Evolutionary conservation across 2,888 invertebrate genomes (phyloP).

Genomic region (Chrysina gloriosa): DNA sequence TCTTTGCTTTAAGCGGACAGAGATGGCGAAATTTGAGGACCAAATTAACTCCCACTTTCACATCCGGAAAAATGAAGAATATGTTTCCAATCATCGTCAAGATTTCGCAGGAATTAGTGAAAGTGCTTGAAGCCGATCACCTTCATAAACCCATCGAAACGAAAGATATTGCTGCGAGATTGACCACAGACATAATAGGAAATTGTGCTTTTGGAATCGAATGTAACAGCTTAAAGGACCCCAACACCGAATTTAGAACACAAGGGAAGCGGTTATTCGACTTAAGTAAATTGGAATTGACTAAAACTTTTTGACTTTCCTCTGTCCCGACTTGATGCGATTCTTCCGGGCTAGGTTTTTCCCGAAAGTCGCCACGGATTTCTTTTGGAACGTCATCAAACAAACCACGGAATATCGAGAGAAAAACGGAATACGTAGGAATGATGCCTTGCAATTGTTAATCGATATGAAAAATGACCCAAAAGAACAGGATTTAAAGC

Average conservation of each 20-base stretch:
- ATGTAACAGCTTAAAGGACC: slow-evolving; percentile 68
- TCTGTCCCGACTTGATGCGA: slow-evolving; percentile 47
- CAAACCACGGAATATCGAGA: slow-evolving; percentile 65
- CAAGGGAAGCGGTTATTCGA: slow-evolving; percentile 45
- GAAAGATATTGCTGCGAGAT: slow-evolving; percentile 67
- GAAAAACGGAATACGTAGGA: slow-evolving; percentile 63
- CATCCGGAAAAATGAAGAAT: slow-evolving; percentile 48
- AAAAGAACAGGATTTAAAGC: background rate
- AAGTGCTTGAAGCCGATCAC: slow-evolving; percentile 11
- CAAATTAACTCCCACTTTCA: slow-evolving; percentile 48
- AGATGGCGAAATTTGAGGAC: slow-evolving; percentile 67
- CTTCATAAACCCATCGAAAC: slow-evolving; percentile 39
- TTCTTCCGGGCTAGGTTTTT: slow-evolving; percentile 50
- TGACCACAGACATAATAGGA: slow-evolving; percentile 70
- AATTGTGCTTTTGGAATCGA: slow-evolving; percentile 72
- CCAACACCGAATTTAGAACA: slow-evolving; percentile 66
- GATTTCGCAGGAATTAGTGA: slow-evolving; percentile 34
- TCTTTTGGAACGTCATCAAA: slow-evolving; percentile 64
- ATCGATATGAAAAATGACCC: slow-evolving; percentile 63
- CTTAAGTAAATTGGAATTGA: background rate
- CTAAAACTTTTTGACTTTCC: slow-evolving; percentile 26
- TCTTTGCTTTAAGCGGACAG: slow-evolving; percentile 69
- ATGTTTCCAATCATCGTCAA: slow-evolving; percentile 45
- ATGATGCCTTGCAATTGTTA: slow-evolving; percentile 69
- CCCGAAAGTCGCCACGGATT: slow-evolving; percentile 56